Conservation (phyloP, 1,140 invertebrate genomes). For the Lordiphosa mommai region DNA sequence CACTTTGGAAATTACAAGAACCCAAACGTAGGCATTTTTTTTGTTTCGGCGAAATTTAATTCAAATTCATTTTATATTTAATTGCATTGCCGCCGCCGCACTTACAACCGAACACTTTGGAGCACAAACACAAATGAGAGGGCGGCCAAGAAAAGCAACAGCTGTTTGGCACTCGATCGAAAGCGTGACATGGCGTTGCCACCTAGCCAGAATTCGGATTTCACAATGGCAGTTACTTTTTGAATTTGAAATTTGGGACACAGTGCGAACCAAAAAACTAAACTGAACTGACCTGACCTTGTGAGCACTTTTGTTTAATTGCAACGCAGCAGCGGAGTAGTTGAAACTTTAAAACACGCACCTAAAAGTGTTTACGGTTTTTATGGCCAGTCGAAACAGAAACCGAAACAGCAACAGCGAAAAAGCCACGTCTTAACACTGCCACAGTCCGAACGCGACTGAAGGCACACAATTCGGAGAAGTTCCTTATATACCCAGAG, state of each 20-base stretch:
- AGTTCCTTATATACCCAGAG: conserved; percentile 42
- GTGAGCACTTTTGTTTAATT: conserved; percentile 43
- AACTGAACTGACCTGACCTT: conserved; percentile 41
- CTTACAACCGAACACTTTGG: conserved; percentile 52
- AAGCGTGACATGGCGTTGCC: conserved; percentile 13
- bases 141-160: no score
- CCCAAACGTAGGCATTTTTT: conserved; percentile 8
- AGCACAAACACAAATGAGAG: conserved; percentile 42
- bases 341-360: conserved; percentile 57
- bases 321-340: conserved; percentile 9
- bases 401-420: conserved; percentile 6
- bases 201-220: background rate
- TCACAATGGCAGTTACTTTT: conserved; percentile 15
- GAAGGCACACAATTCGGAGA: conserved; percentile 37
- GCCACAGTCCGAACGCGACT: conserved; percentile 63
- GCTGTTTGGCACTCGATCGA: background rate
- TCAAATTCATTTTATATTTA: background rate
- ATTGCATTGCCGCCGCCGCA: background rate
- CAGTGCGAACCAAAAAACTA: conserved; percentile 36
- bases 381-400: conserved; percentile 27
- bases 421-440: conserved; percentile 34
- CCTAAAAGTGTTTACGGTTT: conserved; percentile 48
- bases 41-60: conserved; percentile 2
- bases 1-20: conserved; percentile 6
- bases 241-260: conserved; percentile 8